Conservation (phyloP, 2,797 vertebrate genomes). For the Tenualosa ilisha region DNA sequence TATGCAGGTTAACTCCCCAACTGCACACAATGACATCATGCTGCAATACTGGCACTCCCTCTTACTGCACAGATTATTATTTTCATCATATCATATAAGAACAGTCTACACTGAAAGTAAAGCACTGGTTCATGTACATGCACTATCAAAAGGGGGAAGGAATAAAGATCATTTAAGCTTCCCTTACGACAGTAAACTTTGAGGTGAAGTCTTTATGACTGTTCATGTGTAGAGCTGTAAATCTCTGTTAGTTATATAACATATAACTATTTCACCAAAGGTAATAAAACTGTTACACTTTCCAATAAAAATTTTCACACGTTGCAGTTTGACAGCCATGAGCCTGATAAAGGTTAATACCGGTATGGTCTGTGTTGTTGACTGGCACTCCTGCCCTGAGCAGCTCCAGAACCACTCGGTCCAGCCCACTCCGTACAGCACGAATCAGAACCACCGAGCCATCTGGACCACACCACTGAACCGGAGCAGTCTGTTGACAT, state of each 20-base stretch:
- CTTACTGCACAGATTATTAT: neutral
- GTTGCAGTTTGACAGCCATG: neutral
- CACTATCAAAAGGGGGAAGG: neutral
- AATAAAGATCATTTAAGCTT: neutral
- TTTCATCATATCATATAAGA: neutral
- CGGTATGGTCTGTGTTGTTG: slow-evolving; percentile 86
- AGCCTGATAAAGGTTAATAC: slow-evolving; percentile 59
- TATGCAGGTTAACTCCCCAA: slow-evolving; percentile 54
- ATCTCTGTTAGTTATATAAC: neutral
- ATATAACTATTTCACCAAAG: neutral
- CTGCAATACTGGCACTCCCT: neutral
- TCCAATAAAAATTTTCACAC: no score
- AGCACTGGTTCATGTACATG: neutral
- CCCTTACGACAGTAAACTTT: neutral
- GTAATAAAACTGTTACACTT: neutral
- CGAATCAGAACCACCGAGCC: slow-evolving; percentile 88
- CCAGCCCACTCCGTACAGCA: slow-evolving; percentile 83
- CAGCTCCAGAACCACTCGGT: slow-evolving; percentile 86
- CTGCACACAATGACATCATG: slow-evolving; percentile 19
- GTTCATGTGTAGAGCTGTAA: neutral
- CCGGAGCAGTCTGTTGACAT: slow-evolving; percentile 63
- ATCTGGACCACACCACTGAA: slow-evolving; percentile 80
- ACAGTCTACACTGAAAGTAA: neutral
- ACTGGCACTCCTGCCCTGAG: slow-evolving; percentile 84
- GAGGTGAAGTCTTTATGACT: neutral